phyloP scores from a whole-genome alignment of 2,797 vertebrate species.

The Channa striata region DNA sequence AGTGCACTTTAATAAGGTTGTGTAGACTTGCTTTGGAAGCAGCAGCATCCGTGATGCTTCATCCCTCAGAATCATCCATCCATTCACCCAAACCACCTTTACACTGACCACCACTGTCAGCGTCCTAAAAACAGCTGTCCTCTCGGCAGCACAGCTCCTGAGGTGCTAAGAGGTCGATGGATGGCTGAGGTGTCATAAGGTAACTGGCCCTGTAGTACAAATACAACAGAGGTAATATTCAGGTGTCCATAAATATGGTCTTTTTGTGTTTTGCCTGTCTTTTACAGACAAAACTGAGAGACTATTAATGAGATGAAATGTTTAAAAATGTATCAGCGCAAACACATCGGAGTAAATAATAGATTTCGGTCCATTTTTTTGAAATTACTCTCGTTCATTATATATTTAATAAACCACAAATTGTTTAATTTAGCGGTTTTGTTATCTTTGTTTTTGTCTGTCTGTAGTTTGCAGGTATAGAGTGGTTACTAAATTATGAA shows the following conservation, averaged over 20 bases:
- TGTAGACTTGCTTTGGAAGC: not conserved
- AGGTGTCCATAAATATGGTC: no score
- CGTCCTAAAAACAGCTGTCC: not conserved
- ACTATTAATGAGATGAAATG: no score
- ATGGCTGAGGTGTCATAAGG: not conserved
- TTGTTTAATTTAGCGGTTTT: not conserved
- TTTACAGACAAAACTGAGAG: no score
- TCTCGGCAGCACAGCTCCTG: conserved; percentile 1
- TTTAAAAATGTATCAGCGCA: no score
- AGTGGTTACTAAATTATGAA: conserved; percentile 6
- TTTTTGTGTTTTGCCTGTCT: no score
- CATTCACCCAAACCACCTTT: not conserved
- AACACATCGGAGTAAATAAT: no score
- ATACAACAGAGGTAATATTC: not conserved
- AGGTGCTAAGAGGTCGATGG: not conserved
- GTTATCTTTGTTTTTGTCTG: not conserved
- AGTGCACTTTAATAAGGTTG: not conserved
- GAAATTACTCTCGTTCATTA: not conserved
- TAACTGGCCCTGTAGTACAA: not conserved
- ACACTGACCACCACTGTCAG: not conserved
- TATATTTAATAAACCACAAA: no score
- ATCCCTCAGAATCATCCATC: conserved; percentile 4
- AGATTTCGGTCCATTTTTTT: not conserved
- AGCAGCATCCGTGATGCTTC: not conserved
- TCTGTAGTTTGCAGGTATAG: not conserved